phyloP scores from a whole-genome alignment of 2,113 vertebrate species.

The Carassius auratus region DNA sequence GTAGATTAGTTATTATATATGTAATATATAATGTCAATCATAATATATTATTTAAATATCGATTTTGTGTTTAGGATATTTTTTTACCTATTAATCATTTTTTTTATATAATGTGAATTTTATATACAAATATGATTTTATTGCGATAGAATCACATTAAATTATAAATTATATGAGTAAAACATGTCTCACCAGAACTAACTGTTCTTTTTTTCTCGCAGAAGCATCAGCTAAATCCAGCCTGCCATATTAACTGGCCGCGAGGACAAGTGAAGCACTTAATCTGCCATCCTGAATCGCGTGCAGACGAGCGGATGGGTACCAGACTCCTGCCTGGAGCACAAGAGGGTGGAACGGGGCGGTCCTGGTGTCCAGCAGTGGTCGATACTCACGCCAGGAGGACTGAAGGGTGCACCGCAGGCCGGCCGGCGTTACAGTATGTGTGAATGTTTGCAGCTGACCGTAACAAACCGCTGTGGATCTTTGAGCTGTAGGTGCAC shows the following conservation, averaged over 20 bases:
- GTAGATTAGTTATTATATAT: no score
- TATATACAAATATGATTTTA: not conserved
- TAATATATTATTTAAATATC: no score
- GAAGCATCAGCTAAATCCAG: constrained; percentile 53
- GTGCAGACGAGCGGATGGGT: constrained; percentile 64
- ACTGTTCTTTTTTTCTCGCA: constrained; percentile 24
- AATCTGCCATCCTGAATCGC: constrained; percentile 77
- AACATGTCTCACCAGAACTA: not conserved
- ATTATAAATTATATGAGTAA: not conserved
- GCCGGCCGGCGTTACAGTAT: not conserved
- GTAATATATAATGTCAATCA: no score
- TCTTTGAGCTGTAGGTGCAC: not conserved
- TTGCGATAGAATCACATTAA: not conserved
- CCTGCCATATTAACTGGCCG: constrained; percentile 65
- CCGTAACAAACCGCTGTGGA: not conserved
- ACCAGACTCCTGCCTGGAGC: constrained; percentile 40
- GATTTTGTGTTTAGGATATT: no score
- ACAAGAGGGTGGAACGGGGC: constrained; percentile 32
- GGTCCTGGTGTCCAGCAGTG: constrained; percentile 54
- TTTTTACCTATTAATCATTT: no score
- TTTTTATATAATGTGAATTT: no score
- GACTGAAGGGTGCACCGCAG: constrained; percentile 30
- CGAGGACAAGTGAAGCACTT: constrained; percentile 75
- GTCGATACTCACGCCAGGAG: constrained; percentile 55
- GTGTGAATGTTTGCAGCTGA: not conserved